phyloP scores from a whole-genome alignment of 2,888 invertebrate genomes.

The Nemapogon koenigi region DNA sequence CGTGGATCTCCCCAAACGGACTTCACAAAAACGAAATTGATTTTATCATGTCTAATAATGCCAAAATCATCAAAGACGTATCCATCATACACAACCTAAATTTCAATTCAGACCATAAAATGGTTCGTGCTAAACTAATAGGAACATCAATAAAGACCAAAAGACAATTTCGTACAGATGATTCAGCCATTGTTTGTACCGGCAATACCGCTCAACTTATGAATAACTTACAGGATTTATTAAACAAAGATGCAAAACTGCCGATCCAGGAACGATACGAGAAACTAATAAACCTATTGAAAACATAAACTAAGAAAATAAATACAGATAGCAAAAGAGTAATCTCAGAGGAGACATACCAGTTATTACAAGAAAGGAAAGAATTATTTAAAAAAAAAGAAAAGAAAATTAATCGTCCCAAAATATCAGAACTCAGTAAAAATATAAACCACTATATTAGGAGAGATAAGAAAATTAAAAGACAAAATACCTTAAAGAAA shows the following conservation, averaged over 20 bases:
- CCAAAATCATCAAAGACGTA: too few relatives aligned
- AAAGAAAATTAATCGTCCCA: too few relatives aligned
- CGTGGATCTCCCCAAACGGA: neutral
- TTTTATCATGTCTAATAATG: too few relatives aligned
- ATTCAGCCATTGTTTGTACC: neutral
- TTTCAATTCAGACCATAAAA: conserved; percentile 1
- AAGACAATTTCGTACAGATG: neutral
- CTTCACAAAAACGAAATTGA: too few relatives aligned
- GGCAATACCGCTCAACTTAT: too few relatives aligned
- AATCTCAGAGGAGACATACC: neutral
- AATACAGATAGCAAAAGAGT: neutral
- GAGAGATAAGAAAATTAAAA: conserved; percentile 9
- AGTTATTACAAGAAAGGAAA: conserved; percentile 1
- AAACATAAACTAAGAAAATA: neutral
- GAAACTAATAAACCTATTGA: too few relatives aligned
- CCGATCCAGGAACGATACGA: too few relatives aligned
- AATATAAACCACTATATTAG: conserved; percentile 10
- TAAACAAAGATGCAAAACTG: too few relatives aligned
- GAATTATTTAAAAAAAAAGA: neutral
- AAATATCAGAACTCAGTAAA: conserved; percentile 14
- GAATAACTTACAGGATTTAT: too few relatives aligned
- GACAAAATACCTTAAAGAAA: conserved; percentile 11
- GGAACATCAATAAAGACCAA: conserved; percentile 1
- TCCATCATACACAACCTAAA: too few relatives aligned
- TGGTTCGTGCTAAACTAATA: too few relatives aligned